Conservation (phyloP, 2,113 vertebrate genomes). For the Daboia siamensis region DNA sequence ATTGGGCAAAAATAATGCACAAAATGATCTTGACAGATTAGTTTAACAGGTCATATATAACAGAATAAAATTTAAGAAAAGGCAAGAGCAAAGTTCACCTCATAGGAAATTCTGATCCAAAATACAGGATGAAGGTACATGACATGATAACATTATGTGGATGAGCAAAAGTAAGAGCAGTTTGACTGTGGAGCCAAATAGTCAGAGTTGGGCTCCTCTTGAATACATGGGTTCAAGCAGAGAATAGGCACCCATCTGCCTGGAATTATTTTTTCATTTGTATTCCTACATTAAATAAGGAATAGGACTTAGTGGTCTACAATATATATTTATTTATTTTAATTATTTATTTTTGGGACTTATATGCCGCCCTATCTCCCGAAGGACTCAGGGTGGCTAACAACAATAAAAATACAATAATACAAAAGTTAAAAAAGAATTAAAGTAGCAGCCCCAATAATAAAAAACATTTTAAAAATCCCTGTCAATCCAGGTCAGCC, state of each 20-base stretch:
- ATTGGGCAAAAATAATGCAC: background rate
- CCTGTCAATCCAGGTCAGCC: too few species aligned
- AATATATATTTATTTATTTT: background rate
- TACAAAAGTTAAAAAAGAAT: too few species aligned
- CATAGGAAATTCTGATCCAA: background rate
- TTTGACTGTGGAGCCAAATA: background rate
- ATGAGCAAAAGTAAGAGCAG: background rate
- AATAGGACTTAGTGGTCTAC: background rate
- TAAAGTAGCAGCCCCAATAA: too few species aligned
- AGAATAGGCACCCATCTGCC: background rate
- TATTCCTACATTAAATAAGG: background rate
- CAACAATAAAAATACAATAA: too few species aligned
- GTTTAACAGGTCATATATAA: background rate
- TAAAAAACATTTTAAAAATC: too few species aligned
- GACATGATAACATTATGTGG: background rate
- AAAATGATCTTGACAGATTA: background rate
- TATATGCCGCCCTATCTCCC: too few species aligned
- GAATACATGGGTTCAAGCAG: background rate
- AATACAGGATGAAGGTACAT: background rate
- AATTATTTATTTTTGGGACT: too few species aligned
- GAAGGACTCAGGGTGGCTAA: too few species aligned
- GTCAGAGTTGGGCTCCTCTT: background rate
- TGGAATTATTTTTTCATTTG: background rate
- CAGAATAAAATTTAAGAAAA: background rate
- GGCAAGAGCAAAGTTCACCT: background rate